Conservation (phyloP, 1,140 invertebrate genomes). For the Atopsyche davidsoni region DNA sequence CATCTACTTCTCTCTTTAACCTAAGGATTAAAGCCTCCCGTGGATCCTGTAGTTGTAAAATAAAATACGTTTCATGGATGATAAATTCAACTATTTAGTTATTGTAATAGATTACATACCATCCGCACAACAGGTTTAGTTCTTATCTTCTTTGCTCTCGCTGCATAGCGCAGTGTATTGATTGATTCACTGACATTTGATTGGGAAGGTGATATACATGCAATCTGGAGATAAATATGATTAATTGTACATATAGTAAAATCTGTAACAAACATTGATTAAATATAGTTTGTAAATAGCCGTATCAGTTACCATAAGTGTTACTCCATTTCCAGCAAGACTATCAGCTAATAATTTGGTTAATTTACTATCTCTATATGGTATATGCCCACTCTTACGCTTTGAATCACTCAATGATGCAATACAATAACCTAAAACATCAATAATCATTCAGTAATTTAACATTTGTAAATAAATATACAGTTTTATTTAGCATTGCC, state of each 20-base stretch:
- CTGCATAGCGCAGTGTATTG: slow-evolving; percentile 85
- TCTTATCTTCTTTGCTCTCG: slow-evolving; percentile 79
- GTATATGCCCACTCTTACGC: slow-evolving; percentile 78
- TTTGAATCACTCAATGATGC: slow-evolving; percentile 81
- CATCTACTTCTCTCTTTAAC: slow-evolving; percentile 81
- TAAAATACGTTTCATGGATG: neutral
- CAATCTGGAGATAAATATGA: slow-evolving; percentile 69
- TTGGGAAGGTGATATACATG: slow-evolving; percentile 80
- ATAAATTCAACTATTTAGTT: neutral
- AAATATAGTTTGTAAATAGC: neutral
- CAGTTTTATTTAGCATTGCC: neutral
- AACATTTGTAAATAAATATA: slow-evolving; percentile 6
- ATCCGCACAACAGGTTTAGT: slow-evolving; percentile 89
- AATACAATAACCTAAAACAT: slow-evolving; percentile 80
- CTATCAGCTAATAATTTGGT: slow-evolving; percentile 91
- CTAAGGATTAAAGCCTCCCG: slow-evolving; percentile 85
- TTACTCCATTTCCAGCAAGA: slow-evolving; percentile 90
- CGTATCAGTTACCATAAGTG: slow-evolving; percentile 77
- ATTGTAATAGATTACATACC: slow-evolving; percentile 51
- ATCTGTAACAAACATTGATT: too few relatives aligned
- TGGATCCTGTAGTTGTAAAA: slow-evolving; percentile 62
- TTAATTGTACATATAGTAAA: too few relatives aligned
- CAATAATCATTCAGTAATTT: slow-evolving; percentile 1
- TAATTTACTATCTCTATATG: slow-evolving; percentile 88
- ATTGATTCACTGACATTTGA: slow-evolving; percentile 85